phyloP scores from a whole-genome alignment of 2,888 invertebrate species.

The Microplitis manilae region DNA sequence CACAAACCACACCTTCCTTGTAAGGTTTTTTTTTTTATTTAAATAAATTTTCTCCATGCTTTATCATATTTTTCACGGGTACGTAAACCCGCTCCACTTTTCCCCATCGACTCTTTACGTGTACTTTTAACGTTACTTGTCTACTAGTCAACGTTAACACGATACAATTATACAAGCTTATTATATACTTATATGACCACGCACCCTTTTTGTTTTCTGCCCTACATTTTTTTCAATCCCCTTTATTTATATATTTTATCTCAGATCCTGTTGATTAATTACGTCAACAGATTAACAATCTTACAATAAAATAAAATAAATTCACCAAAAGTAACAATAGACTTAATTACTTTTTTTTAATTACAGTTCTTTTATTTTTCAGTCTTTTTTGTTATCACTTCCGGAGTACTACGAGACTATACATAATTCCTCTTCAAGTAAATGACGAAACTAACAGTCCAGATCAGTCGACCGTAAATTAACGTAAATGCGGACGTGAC shows the following conservation, averaged over 20 bases:
- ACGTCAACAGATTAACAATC: neutral
- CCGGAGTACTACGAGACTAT: neutral
- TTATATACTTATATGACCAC: conserved; percentile 40
- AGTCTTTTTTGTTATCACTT: neutral
- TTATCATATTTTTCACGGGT: conserved; percentile 35
- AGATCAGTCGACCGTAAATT: conserved; percentile 57
- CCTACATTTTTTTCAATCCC: conserved; percentile 9
- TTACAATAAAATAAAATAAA: neutral
- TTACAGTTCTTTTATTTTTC: conserved; percentile 7
- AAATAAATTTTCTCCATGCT: conserved; percentile 14
- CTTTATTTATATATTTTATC: conserved; percentile 31
- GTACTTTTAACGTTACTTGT: conserved; percentile 6
- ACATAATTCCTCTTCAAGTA: conserved; percentile 41
- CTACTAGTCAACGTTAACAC: neutral
- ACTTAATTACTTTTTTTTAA: neutral
- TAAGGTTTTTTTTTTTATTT: conserved; percentile 19
- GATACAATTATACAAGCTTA: conserved; percentile 1
- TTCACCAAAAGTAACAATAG: neutral
- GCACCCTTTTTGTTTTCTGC: conserved; percentile 43
- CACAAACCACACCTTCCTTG: conserved; percentile 16
- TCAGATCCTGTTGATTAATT: conserved; percentile 8
- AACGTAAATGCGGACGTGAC: conserved; percentile 70
- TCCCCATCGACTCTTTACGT: conserved; percentile 16
- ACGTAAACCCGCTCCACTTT: conserved; percentile 21
- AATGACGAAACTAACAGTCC: conserved; percentile 47